Base-by-base conservation (phyloP, 1,140 invertebrate species). In the Parasteatoda tepidariorum region DNA sequence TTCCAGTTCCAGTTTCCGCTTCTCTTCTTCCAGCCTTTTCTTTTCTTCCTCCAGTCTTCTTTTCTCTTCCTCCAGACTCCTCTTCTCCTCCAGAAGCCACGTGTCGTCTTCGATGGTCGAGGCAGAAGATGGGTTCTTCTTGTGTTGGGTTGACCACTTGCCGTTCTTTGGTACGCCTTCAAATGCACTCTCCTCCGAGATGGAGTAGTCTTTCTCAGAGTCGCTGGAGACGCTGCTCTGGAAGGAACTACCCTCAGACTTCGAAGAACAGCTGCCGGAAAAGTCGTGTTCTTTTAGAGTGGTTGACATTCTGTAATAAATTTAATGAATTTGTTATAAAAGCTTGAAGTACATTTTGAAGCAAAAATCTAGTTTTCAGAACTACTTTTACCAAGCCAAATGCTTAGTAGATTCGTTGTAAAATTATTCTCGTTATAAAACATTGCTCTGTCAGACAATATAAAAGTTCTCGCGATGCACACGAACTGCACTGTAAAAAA, bases 21-120 rank as follows among this genome's bases (percentile, higher is more conserved):
- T 84, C 26, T 86, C 84, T 38, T 85, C 76, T 30, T 86, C 85
- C 22, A 86, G 57, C 62, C 85, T 85, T 31, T 62, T 34, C 26
- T 68, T 79, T 38, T 86, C 86, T n/a, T 86, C 85, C 2, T 82
- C 86, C 13, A 86, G 22, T 61, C 67, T 68, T 61, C 86, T 83
- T 64, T 83, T 78, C 30, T 85, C 85, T 64, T 78, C 57, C 11
- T 78, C 78, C 24, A 86, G 59, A 7, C 31, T 67, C 6, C 73
- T 34, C 28, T 84, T 73, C 31, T 86, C 75, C 41, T 85, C 85
- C 4, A 74, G 66, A 6, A 85, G 59, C 74, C 84, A 81, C 31
- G 66, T 24, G 26, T 82, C 70, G 22, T 74, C 70, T 22, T 59
- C 34, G 11, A 22, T 18, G 24, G 70, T 41, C 4, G 48, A 34